A percentile compares a stretch with the other conserved stretches of the same genome.
Evolutionary conservation across 2,888 invertebrate species (phyloP).

Genomic region (Blomia tropicalis): DNA sequence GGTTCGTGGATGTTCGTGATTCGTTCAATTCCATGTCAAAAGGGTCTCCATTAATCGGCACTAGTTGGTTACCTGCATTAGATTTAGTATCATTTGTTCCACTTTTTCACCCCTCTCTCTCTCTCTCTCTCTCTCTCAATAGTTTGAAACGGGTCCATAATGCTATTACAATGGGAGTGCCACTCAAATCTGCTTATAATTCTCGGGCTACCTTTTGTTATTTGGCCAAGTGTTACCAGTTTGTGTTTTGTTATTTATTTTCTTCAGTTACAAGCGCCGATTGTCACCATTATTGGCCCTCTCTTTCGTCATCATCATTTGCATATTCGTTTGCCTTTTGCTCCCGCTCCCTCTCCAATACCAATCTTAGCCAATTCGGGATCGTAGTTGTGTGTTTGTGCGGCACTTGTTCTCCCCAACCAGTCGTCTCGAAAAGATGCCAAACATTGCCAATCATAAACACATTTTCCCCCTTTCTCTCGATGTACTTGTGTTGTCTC

Average conservation of each 20-base stretch:
- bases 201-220: background rate
- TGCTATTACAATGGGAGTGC: conserved; percentile 5
- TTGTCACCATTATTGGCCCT: conserved; percentile 15
- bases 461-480: no score
- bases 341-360: background rate
- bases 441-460: background rate
- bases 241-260: background rate
- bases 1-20: no score
- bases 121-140: no score
- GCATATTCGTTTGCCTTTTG: conserved; percentile 15
- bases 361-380: conserved; percentile 11
- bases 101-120: no score
- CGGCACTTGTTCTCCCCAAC: background rate
- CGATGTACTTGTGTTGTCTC: background rate
- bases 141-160: no score
- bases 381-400: background rate
- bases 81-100: no score
- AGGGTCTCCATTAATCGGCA: no score
- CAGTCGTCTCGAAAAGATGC: background rate
- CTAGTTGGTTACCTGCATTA: no score
- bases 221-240: background rate
- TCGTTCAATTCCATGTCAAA: no score
- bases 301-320: conserved; percentile 8
- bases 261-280: background rate
- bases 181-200: conserved; percentile 1